phyloP scores from a whole-genome alignment of 2,113 vertebrate genomes.

The Fulmarus glacialis region DNA sequence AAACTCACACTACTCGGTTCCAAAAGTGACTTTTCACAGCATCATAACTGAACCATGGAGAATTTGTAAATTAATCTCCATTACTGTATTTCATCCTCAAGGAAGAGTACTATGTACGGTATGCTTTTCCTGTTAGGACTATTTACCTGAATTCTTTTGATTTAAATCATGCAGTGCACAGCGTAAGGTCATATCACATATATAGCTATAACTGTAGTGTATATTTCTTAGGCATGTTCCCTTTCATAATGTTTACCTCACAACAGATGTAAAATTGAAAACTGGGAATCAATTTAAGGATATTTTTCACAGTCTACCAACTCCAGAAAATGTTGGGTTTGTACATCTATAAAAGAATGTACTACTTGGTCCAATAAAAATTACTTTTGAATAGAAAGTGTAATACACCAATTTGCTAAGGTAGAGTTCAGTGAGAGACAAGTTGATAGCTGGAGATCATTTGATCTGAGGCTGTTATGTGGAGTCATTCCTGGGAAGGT shows the following conservation, averaged over 20 bases:
- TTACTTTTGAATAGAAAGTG: background rate
- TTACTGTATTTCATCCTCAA: background rate
- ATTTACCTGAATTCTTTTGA: background rate
- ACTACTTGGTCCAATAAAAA: background rate
- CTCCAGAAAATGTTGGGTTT: background rate
- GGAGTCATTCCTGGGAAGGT: background rate
- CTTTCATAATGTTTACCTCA: background rate
- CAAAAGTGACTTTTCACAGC: background rate
- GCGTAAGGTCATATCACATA: background rate
- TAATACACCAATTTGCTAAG: too few relatives aligned
- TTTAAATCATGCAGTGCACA: background rate
- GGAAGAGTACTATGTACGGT: rapidly evolving
- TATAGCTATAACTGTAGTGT: background rate
- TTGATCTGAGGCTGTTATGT: background rate
- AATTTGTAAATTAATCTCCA: background rate
- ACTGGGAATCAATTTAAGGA: background rate
- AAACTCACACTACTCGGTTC: background rate
- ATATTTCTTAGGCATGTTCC: background rate
- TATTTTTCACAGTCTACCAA: background rate
- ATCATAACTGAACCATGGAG: background rate
- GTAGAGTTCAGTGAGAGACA: background rate
- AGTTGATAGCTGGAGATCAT: background rate
- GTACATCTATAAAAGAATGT: background rate
- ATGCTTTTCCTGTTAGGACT: background rate
- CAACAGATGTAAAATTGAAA: background rate